These are phyloP conservation scores for Falco rusticolus DNA, from an alignment of 2,797 vertebrate species.

Conservation along the genomic window DNA sequence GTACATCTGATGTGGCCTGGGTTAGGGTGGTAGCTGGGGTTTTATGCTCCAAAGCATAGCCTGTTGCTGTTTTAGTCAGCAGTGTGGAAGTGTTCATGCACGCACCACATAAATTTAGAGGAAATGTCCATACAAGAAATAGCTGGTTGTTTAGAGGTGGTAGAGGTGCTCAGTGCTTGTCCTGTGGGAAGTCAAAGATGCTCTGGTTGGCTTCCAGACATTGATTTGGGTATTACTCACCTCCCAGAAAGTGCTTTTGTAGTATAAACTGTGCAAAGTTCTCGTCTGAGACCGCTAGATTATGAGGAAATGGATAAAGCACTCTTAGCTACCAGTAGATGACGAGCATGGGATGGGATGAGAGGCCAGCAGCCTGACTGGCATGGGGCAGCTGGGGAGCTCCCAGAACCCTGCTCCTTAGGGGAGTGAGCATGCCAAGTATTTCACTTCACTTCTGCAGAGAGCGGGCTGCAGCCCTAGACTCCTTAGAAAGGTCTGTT, in stretches of 20 bases:
- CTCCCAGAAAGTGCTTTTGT: not conserved
- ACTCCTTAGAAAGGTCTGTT: not conserved
- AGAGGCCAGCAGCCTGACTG: not conserved
- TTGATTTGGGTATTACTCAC: not conserved
- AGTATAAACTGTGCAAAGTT: not conserved
- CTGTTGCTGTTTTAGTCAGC: not conserved
- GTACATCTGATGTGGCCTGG: not conserved
- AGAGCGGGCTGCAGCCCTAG: not conserved
- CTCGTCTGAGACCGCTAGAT: not conserved
- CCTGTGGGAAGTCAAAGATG: not conserved
- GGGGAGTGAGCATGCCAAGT: not conserved
- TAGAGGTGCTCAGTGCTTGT: not conserved
- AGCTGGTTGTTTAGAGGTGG: not conserved
- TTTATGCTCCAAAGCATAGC: not conserved
- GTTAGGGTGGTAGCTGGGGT: no score
- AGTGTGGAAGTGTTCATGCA: not conserved
- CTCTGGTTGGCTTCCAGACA: not conserved
- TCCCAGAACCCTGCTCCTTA: not conserved
- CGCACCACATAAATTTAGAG: not conserved
- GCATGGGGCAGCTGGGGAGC: fast-evolving
- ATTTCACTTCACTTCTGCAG: not conserved
- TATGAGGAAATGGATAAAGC: not conserved
- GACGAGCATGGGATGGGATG: not conserved
- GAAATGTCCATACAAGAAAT: not conserved
- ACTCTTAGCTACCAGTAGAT: not conserved